These are phyloP conservation scores for Hermaeophaga mercurialis DNA, from an alignment of 2,888 invertebrate species.

Conservation along the genomic window DNA sequence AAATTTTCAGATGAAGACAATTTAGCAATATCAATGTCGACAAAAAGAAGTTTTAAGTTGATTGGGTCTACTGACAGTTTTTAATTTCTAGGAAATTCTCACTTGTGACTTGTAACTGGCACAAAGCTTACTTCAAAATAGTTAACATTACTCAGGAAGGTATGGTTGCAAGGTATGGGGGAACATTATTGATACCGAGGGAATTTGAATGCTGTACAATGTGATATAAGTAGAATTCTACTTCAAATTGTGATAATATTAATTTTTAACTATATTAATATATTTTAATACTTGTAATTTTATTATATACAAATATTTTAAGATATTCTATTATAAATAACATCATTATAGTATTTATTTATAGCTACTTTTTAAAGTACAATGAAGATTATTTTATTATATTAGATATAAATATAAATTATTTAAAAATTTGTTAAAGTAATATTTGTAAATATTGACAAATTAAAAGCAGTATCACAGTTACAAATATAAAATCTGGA, in stretches of 20 bases:
- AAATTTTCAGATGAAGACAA: too few species aligned
- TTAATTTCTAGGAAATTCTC: conserved; percentile 62
- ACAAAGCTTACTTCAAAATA: conserved; percentile 67
- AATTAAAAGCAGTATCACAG: neutral
- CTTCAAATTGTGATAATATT: neutral
- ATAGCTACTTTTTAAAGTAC: neutral
- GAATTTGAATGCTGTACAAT: conserved; percentile 47
- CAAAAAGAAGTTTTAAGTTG: too few species aligned
- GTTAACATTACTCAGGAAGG: conserved; percentile 68
- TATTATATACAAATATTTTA: neutral
- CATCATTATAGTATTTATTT: neutral
- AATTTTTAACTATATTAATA: neutral
- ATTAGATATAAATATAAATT: neutral
- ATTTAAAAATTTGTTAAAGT: too few species aligned
- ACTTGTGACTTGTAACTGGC: conserved; percentile 66
- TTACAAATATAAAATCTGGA: neutral
- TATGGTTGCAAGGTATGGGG: conserved; percentile 68
- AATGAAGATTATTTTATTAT: neutral
- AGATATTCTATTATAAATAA: neutral
- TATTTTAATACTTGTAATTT: neutral
- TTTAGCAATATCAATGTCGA: too few species aligned
- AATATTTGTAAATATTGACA: too few species aligned
- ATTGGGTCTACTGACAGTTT: too few species aligned
- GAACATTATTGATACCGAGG: conserved; percentile 53
- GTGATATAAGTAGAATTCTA: conserved; percentile 21